Evolutionary conservation across 2,113 vertebrate genomes (phyloP), one percentile per base, ranked within the genome.

Genomic region (Cavia aperea): DNA sequence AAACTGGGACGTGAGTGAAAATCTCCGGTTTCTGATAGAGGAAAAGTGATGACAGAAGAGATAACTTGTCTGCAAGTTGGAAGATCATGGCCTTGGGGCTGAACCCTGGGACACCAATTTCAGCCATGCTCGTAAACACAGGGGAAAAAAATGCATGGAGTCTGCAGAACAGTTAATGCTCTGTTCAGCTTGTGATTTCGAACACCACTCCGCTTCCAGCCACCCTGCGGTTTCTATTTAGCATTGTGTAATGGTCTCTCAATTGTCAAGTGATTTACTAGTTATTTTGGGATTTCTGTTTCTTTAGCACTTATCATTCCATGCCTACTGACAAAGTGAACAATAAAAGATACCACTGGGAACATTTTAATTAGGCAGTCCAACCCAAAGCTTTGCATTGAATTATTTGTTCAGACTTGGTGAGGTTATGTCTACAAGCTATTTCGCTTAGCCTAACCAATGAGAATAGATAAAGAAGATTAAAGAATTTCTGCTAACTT

Each of bases 201-300:
- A 83, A 92, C 58, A 92, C 49, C 66, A n/a, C 63, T 94, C 19
- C 56, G 92, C 43, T 94, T 95, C 68, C 66, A 94, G 89, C 66
- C 46, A 0, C 95, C 93, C 94, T 89, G 54, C 91, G 63, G 89
- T 92, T 96, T 94, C 94, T 96, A 78, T 95, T 96, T 94, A 96
- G 91, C 68, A 90, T 84, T 58, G 58, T 93, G 85, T 86, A 93
- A 94, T 91, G 54, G 95, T 84, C 85, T 95, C 81, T 92, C 94
- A 96, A 94, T 96, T 96, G 91, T 94, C 92, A 92, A 95, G 56
- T 91, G 95, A 96, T 95, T 96, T 95, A 89, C 94, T 77, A 89
- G 95, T 94, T 97, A 97, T 96, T 96, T 96, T 92, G 81, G 95
- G 93, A 91, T 96, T 95, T 95, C 86, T 94, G 0, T 97, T 93